Conservation (phyloP, 2,113 vertebrate genomes). For the Zapus hudsonius region DNA sequence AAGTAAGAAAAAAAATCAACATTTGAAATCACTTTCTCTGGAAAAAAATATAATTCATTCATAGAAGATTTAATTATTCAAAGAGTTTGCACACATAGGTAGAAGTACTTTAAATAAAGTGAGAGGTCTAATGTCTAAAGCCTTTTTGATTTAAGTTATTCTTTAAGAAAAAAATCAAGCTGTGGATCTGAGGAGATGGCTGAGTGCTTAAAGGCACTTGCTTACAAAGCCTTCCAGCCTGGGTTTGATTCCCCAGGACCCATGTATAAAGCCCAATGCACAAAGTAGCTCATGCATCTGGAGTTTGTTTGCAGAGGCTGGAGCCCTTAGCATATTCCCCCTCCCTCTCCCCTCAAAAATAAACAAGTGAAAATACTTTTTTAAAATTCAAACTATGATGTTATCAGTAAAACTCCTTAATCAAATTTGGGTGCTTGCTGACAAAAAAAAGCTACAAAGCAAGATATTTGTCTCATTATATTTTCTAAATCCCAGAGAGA, state of each 20-base stretch:
- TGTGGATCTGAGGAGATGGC: too few relatives aligned
- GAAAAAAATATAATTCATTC: slow-evolving; percentile 23
- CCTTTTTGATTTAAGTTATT: slow-evolving; percentile 26
- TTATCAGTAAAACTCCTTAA: slow-evolving; percentile 45
- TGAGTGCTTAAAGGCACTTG: too few relatives aligned
- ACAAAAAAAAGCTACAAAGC: slow-evolving; percentile 19
- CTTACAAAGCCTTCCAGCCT: too few relatives aligned
- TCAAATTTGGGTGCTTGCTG: slow-evolving; percentile 51
- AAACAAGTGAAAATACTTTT: too few relatives aligned
- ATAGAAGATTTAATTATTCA: slow-evolving; percentile 26
- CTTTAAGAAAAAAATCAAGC: not conserved
- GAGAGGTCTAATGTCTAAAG: not conserved
- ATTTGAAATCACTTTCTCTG: slow-evolving; percentile 8
- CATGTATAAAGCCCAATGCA: too few relatives aligned
- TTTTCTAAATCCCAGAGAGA: slow-evolving; percentile 47
- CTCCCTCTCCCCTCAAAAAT: too few relatives aligned
- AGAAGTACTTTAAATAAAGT: slow-evolving; percentile 35
- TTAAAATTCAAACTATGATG: not conserved
- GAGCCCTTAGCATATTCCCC: too few relatives aligned
- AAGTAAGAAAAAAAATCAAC: not conserved
- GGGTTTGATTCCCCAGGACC: too few relatives aligned
- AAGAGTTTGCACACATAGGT: not conserved
- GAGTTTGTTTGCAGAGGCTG: too few relatives aligned
- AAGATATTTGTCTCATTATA: slow-evolving; percentile 59
- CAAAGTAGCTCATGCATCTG: too few relatives aligned